These are phyloP conservation scores for Pygocentrus nattereri DNA, from an alignment of 2,797 vertebrate genomes.

Conservation along the genomic window DNA sequence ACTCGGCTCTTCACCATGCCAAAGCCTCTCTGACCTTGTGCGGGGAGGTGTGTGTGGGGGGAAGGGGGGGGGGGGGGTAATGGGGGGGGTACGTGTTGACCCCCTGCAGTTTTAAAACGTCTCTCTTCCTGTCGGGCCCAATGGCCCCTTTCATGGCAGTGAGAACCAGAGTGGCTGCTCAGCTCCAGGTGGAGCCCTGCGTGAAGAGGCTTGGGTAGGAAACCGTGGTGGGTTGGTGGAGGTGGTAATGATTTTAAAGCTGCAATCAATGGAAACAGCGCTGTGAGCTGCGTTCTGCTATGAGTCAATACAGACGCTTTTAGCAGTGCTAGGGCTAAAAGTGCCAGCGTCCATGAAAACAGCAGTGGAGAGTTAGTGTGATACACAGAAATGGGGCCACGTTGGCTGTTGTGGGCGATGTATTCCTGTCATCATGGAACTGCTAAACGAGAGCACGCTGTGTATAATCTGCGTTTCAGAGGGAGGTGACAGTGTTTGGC, in stretches of 20 bases:
- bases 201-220: neutral
- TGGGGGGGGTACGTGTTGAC: neutral
- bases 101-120: neutral
- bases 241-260: neutral
- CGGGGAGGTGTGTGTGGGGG: no score
- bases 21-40: no score
- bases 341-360: neutral
- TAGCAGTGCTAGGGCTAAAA: neutral
- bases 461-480: no score
- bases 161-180: neutral
- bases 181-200: neutral
- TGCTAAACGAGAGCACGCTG: no score
- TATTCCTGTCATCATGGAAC: no score
- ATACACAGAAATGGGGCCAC: neutral
- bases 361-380: neutral
- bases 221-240: neutral
- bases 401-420: no score
- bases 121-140: neutral
- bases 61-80: no score
- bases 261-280: neutral
- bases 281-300: neutral
- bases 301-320: neutral
- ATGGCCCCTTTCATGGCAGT: neutral
- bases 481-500: no score
- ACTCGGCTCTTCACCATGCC: neutral